Evolutionary conservation across 30 jellyfish, hydroid and myxozoan species (phyloP), one percentile per base, ranked within the genome.

Genomic region (Haliclystus octoradiatus): DNA sequence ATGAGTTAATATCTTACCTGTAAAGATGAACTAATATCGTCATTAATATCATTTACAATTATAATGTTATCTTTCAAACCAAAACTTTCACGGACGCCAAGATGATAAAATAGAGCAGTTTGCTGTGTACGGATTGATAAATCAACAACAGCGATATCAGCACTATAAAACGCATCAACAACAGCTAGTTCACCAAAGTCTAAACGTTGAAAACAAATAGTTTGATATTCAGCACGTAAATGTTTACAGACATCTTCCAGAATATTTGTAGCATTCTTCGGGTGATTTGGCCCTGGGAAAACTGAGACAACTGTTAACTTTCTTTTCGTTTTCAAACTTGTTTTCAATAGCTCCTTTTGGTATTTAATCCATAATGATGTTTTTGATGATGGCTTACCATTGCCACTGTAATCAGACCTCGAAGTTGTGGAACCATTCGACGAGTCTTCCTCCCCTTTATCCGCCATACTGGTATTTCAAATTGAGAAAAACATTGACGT

Each of bases 51-150:
- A 22, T 77, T 62, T 0, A 82, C 88, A 27, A 89, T 73, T 23
- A 89, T 94, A 32, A 80, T 47, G 62, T 89, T 89, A 30, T 81
- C 98, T 35, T 81, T 89, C 98, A 89, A 78, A 50, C 98, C 98
- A 81, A 92, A 83, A 68, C 98, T 89, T 53, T 89, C 98, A 32
- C 98, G 80, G 3, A 89, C 94, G 0, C 98, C 98, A 79, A 89
- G 34, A 52, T 89, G 98, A 61, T 89, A 89, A 81, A 89, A 89
- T 73, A 89, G 68, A 25, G 98, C 66, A 5, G 94, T 84, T 27
- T 76, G 93, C 67, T 81, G 89, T 25, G 63, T 61, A 31, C 66
- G 68, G 28, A 64, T 79, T 23, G 98, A 69, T 15, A 84, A 80
- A 68, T 89, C 98, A 24, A 89, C 98, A 29, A 89, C 75, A 0